Conservation (phyloP, 1,140 invertebrate genomes). For the Scaptomyza hsui region DNA sequence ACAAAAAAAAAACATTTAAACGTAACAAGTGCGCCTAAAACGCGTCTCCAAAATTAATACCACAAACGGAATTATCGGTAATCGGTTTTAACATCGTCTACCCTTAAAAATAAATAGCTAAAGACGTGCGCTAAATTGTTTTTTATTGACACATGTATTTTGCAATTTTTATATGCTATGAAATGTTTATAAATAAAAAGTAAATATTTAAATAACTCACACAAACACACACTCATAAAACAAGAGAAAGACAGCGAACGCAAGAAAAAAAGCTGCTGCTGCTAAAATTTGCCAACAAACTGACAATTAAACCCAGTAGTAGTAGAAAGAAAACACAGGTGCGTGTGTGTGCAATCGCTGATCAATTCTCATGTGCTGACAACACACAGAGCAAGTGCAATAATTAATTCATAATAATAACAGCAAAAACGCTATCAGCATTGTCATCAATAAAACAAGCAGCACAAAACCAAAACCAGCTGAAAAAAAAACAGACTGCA, state of each 20-base stretch:
- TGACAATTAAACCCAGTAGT: conserved; percentile 32
- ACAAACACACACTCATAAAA: conserved; percentile 16
- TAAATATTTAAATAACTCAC: conserved; percentile 62
- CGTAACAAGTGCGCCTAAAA: conserved; percentile 20
- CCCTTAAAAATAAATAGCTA: conserved; percentile 28
- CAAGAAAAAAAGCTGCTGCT: conserved; percentile 2
- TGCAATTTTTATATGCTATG: conserved; percentile 66
- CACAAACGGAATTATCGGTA: conserved; percentile 6
- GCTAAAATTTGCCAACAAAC: conserved; percentile 28
- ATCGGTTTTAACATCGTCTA: not conserved
- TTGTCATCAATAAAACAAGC: conserved; percentile 14
- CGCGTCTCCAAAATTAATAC: conserved; percentile 18
- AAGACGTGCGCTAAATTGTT: conserved; percentile 41
- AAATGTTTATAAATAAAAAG: conserved; percentile 79
- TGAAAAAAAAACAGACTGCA: conserved; percentile 25
- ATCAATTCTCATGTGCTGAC: conserved; percentile 67
- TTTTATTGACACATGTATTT: conserved; percentile 63
- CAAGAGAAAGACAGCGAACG: conserved; percentile 11
- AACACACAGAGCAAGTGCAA: conserved; percentile 25
- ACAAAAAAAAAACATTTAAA: conserved; percentile 9
- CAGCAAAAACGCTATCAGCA: conserved; percentile 25
- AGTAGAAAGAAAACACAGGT: conserved; percentile 1
- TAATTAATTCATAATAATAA: conserved; percentile 32
- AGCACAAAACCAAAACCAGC: conserved; percentile 38
- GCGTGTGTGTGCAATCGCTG: conserved; percentile 52